Evolutionary conservation across 2,113 vertebrate genomes (phyloP).

Genomic region (Lucifuga dentata): DNA sequence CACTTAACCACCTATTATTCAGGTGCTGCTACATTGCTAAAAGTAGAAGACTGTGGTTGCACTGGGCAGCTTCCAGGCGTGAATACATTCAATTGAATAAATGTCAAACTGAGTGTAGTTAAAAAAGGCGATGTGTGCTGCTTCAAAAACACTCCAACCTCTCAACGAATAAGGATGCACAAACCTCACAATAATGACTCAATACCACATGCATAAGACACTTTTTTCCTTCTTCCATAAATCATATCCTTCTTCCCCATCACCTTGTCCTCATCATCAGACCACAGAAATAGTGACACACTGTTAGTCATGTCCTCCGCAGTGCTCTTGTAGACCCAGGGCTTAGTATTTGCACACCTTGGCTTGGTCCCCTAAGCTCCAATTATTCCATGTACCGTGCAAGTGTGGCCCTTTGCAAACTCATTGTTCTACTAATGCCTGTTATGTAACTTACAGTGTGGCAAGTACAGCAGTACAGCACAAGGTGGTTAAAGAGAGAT

Average conservation of each 20-base stretch:
- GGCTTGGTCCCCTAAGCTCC: conserved; percentile 20
- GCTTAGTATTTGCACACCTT: conserved; percentile 8
- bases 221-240: conserved; percentile 15
- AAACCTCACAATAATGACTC: not conserved
- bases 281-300: conserved; percentile 12
- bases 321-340: conserved; percentile 34
- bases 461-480: conserved; percentile 29
- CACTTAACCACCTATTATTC: conserved; percentile 44
- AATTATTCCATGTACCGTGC: conserved; percentile 20
- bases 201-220: not conserved
- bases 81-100: conserved; percentile 12
- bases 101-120: not conserved
- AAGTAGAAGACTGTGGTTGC: not conserved
- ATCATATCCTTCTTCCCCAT: conserved; percentile 7
- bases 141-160: no score
- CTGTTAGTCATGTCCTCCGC: not conserved
- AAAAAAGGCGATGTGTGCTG: not conserved
- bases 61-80: conserved; percentile 28
- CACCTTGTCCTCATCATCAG: not conserved
- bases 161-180: not conserved
- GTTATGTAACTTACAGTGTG: conserved; percentile 61
- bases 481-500: conserved; percentile 40
- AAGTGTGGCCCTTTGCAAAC: conserved; percentile 42
- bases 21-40: conserved; percentile 14
- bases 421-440: conserved; percentile 60